Conservation (phyloP, 2,113 vertebrate genomes). For the Aegypius monachus region DNA sequence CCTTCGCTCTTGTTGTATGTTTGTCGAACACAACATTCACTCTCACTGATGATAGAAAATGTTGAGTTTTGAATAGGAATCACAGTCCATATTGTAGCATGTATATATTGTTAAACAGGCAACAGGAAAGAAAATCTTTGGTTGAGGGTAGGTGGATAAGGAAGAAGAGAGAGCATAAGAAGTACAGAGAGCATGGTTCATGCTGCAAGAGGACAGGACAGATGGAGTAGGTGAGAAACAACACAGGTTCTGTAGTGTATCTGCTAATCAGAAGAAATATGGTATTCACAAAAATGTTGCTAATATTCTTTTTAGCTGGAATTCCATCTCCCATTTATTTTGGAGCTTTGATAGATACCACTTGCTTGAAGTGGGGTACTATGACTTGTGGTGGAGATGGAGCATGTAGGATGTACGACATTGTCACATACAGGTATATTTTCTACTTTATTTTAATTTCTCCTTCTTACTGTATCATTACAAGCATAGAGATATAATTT, state of each 20-base stretch:
- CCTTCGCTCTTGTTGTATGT: background rate
- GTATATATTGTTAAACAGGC: background rate
- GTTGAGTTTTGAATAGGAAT: background rate
- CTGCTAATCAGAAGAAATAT: background rate
- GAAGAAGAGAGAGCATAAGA: background rate
- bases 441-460: background rate
- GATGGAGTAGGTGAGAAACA: background rate
- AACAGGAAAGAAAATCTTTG: background rate
- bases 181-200: background rate
- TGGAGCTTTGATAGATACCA: slow-evolving; percentile 88
- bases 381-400: slow-evolving; percentile 80
- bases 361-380: slow-evolving; percentile 91
- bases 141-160: background rate
- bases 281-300: background rate
- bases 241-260: background rate
- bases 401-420: slow-evolving; percentile 84
- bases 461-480: background rate
- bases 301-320: slow-evolving; percentile 76
- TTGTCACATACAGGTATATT: slow-evolving; percentile 79
- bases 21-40: background rate
- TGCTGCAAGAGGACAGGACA: background rate
- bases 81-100: background rate
- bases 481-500: background rate
- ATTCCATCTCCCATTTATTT: slow-evolving; percentile 94
- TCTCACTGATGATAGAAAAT: background rate